Evolutionary conservation across 2,797 vertebrate species (phyloP), one percentile per base, ranked within the genome.

Genomic region (Chromis chromis): DNA sequence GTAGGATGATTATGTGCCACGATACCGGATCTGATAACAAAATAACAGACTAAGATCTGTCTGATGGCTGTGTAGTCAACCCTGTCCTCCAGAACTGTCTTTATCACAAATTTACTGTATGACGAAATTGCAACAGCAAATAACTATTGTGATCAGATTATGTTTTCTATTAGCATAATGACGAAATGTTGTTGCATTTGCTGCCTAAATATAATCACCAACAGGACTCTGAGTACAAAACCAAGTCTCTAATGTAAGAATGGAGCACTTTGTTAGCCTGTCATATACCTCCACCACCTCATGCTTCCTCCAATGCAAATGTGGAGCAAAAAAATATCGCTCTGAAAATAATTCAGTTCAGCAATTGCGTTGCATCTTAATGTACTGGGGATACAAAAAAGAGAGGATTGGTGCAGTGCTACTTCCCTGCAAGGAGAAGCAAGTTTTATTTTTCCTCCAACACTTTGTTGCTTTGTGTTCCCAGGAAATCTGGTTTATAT

Each of bases 401-500:
- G 56, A 21, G 4, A 13, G 12, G 31, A 33, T 27, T 60, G 39
- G 19, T 44, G 40, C 12, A 53, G 22, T 3, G 3, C 16, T 46
- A 17, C 48, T 50, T 21, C 33, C 19, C 46, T 44, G 52, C 58
- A 54, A 21, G 21, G 16, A 53, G 46, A 46, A 21, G 25, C 44
- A 22, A 46, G 40, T 22, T 6, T 44, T 50, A 13, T 33, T 16
- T 44, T 33, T 58, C 33, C 2, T 22, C 33, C 21, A 48, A 46
- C 3, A 48, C 16, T 31, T 36, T 58, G 19, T 36, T 55, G 39
- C 27, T 57, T 54, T 67, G n/a, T 60, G 50, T 59, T 64, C 21
- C 31, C 6, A 74, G 62, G 66, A 70, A 67, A 44, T 75, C 65
- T 71, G 25, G 64, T 77, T 70, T 67, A 54, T 52, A 2, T 17